A percentile compares a stretch with the other conserved stretches of the same genome.
These are phyloP conservation scores for Trichoplax adhaerens DNA, from an alignment of 37 sponge, comb jelly and placozoan species.

Conservation along the genomic window DNA sequence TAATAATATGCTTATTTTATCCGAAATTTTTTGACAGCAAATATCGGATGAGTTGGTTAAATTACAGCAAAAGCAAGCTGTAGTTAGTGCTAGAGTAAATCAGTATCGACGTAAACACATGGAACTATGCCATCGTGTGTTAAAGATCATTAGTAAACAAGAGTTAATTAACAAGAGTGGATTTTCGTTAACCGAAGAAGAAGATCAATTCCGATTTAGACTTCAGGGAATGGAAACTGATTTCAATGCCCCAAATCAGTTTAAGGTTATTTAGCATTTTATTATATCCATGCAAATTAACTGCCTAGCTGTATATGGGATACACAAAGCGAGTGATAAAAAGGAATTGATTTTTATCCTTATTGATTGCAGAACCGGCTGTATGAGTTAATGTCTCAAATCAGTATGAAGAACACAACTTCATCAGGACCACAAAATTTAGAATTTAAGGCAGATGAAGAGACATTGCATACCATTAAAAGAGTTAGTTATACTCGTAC, in stretches of 20 bases:
- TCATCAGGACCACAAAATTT: conserved; percentile 11
- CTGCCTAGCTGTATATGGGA: too few relatives aligned
- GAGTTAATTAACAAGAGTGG: too few relatives aligned
- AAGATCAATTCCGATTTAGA: conserved; percentile 14
- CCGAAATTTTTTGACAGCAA: too few relatives aligned
- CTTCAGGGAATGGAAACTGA: conserved; percentile 69
- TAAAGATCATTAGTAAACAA: conserved; percentile 13
- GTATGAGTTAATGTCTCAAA: conserved; percentile 78
- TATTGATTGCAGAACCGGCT: conserved; percentile 39
- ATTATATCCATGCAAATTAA: too few relatives aligned
- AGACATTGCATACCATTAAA: too few relatives aligned
- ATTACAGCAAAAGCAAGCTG: conserved; percentile 27
- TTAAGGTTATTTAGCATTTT: conserved; percentile 35
- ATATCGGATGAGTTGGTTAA: conserved; percentile 21
- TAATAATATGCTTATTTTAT: too few relatives aligned
- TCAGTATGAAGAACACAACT: conserved; percentile 54
- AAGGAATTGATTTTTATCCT: too few relatives aligned
- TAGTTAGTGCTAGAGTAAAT: conserved; percentile 38
- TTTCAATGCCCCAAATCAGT: conserved; percentile 74
- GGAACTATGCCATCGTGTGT: conserved; percentile 31
- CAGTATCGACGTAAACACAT: conserved; percentile 39
- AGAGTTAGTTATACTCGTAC: too few relatives aligned
- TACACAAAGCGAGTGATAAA: too few relatives aligned
- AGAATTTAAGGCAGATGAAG: conserved; percentile 32
- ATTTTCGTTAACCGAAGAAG: too few relatives aligned